Evolutionary conservation across 2,888 invertebrate genomes (phyloP).

Genomic region (Chouioia cunea): DNA sequence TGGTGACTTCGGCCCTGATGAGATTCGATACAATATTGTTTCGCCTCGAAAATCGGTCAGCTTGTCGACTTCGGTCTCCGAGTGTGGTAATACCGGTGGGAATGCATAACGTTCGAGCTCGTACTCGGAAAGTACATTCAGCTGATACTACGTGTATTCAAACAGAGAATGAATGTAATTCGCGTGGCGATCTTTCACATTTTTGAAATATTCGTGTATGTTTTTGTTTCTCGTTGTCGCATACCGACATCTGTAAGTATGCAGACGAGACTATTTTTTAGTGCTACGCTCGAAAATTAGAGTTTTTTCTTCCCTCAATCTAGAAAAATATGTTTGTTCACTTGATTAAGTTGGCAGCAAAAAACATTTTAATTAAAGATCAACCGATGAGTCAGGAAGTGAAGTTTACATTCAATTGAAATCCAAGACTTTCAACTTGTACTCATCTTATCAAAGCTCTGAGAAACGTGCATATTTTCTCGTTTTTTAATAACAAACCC

Average conservation of each 20-base stretch:
- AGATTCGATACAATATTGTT: constrained; percentile 57
- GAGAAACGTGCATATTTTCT: no score
- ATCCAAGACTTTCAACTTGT: not conserved
- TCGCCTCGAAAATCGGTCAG: constrained; percentile 36
- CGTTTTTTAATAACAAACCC: no score
- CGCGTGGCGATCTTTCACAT: no score
- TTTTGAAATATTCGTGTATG: no score
- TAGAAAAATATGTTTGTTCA: not conserved
- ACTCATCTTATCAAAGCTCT: no score
- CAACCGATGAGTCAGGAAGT: constrained; percentile 3
- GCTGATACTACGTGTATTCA: constrained; percentile 53
- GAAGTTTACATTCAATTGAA: not conserved
- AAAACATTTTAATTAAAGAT: constrained; percentile 20
- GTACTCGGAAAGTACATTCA: constrained; percentile 58
- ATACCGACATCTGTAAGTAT: no score
- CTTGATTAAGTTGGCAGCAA: not conserved
- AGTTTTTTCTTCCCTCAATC: not conserved
- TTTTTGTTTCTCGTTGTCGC: no score
- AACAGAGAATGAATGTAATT: no score
- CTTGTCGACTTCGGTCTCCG: constrained; percentile 41
- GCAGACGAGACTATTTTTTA: not conserved
- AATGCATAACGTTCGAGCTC: constrained; percentile 57
- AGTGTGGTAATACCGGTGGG: constrained; percentile 49
- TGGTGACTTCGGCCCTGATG: constrained; percentile 56
- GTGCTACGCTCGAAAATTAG: not conserved